phyloP scores from a whole-genome alignment of 2,797 vertebrate genomes.

The Lycodopsis pacificus region DNA sequence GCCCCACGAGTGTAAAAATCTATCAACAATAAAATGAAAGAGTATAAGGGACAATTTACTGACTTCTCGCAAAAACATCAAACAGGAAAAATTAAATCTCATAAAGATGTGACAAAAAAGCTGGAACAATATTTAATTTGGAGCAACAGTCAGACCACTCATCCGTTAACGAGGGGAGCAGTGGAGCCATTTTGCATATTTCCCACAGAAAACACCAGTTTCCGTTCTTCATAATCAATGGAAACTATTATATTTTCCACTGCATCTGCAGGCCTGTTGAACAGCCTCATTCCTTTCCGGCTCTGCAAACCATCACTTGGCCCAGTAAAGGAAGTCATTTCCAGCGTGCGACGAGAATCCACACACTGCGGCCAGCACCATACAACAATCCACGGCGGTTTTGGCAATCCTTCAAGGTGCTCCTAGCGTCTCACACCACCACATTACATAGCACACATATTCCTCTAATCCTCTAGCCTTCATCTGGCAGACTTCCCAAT shows the following conservation, averaged over 20 bases:
- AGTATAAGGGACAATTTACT: background rate
- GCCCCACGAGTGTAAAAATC: background rate
- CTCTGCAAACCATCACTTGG: slow-evolving; percentile 67
- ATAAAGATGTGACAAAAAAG: slow-evolving; percentile 4
- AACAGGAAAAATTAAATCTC: background rate
- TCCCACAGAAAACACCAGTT: slow-evolving; percentile 41
- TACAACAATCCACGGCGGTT: slow-evolving; percentile 66
- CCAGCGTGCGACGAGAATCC: slow-evolving; percentile 58
- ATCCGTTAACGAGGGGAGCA: slow-evolving; percentile 2
- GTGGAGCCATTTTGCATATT: slow-evolving; percentile 3
- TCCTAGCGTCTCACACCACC: slow-evolving; percentile 66
- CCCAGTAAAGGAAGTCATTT: slow-evolving; percentile 63
- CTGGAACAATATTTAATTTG: slow-evolving; percentile 22
- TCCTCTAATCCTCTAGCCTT: slow-evolving; percentile 59
- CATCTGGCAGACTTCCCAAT: slow-evolving; percentile 51
- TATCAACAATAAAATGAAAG: background rate
- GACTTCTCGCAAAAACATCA: background rate
- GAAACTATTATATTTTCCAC: slow-evolving; percentile 62
- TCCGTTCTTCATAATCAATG: slow-evolving; percentile 40
- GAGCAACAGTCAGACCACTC: slow-evolving; percentile 23
- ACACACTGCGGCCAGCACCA: slow-evolving; percentile 61
- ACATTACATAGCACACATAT: slow-evolving; percentile 66
- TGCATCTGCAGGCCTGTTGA: slow-evolving; percentile 45
- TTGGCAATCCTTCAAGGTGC: slow-evolving; percentile 60
- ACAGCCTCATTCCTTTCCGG: slow-evolving; percentile 47